These are phyloP conservation scores for Xylota segnis DNA, from an alignment of 2,888 invertebrate genomes.

Conservation along the genomic window DNA sequence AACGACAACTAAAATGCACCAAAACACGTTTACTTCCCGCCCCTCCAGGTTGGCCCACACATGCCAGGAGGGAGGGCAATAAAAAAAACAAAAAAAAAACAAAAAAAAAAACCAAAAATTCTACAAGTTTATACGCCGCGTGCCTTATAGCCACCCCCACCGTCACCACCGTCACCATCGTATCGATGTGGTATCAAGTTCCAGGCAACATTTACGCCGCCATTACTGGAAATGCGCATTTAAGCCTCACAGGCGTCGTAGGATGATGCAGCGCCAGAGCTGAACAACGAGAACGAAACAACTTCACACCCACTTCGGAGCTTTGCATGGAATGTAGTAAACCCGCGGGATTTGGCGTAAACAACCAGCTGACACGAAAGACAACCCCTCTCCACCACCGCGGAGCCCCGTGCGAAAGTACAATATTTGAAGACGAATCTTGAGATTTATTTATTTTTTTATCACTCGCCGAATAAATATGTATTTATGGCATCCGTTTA, in stretches of 20 bases:
- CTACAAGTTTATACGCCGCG: conserved; percentile 24
- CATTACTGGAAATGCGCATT: conserved; percentile 41
- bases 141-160: conserved; percentile 44
- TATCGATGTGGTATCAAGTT: conserved; percentile 15
- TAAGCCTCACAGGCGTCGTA: background rate
- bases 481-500: conserved; percentile 18
- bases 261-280: conserved; percentile 23
- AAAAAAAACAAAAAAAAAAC: too few species aligned
- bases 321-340: conserved; percentile 29
- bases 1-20: conserved; percentile 19
- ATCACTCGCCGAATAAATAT: conserved; percentile 25
- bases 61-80: conserved; percentile 7
- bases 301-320: conserved; percentile 46
- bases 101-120: too few species aligned
- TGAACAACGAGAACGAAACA: conserved; percentile 3
- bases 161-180: too few species aligned
- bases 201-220: conserved; percentile 32
- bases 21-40: conserved; percentile 9
- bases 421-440: conserved; percentile 7
- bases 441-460: background rate
- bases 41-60: background rate
- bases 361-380: background rate
- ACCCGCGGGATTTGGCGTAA: conserved; percentile 20
- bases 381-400: too few species aligned
- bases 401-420: background rate